Base-by-base conservation (phyloP, 2,797 vertebrate genomes). In the Molossus alvarezi region DNA sequence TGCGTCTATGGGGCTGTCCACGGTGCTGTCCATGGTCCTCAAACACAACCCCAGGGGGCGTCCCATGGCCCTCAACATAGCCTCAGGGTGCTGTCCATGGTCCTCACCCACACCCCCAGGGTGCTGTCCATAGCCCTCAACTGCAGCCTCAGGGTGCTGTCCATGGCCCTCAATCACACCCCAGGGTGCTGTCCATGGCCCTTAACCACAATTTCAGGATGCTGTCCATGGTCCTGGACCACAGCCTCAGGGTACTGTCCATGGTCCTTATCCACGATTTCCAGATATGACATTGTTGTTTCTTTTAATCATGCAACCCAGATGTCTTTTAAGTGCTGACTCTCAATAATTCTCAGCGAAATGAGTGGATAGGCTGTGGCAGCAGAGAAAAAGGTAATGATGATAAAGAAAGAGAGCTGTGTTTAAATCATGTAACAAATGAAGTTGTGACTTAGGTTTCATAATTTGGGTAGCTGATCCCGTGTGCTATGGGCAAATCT, bases 371-470 rank as follows among this genome's bases (percentile, higher is more conserved):
- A 53, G 33, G 51, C 55, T 81, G 21, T 18, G 8, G 27, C 23
- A 14, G 53, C 60, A 25, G 57, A 73, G 64, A 7, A 65, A 75
- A 69, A 55, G 6, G n/a, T 9, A 55, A 7, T 53, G 0, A 6
- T 2, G 18, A 65, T 65, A n/a, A 53, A 64, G 55, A 81, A 51
- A 67, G n/a, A 57, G 33, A 51, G 7, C 18, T 10, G 51, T 41
- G 33, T 67, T 73, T 69, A 33, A 69, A 45, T 23, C 6, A 2
- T 14, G 12, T 14, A 13, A n/a, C 41, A 64, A 48, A 53, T 57
- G 72, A 67, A 89, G 27, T 57, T 8, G 7, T 71, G 76, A 58
- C 80, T 91, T 23, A 20, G 51, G 90, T 72, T 62, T 79, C 84
- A 88, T 51, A 48, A 23, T 45, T 80, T 79, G 67, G 55, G 51